phyloP scores from a whole-genome alignment of 2,888 invertebrate species.

The Sarcophaga rosellei region DNA sequence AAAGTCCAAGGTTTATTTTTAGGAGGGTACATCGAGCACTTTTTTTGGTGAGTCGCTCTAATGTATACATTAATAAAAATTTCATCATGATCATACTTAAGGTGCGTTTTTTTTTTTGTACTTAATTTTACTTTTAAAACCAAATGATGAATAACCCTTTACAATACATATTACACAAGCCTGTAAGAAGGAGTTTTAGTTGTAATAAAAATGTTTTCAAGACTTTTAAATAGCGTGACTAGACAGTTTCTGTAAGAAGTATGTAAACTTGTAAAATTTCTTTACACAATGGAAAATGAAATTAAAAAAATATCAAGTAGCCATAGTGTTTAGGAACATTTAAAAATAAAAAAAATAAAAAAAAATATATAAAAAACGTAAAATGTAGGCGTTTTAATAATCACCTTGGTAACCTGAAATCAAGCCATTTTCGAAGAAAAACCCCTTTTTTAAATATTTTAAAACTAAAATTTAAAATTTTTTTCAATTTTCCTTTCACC shows the following conservation, averaged over 20 bases:
- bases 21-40: no score
- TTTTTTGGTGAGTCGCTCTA: no score
- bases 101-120: no score
- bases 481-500: not conserved
- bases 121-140: no score
- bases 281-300: not conserved
- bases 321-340: not conserved
- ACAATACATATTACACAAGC: no score
- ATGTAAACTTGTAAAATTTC: not conserved
- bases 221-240: slow-evolving; percentile 47
- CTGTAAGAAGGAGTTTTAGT: not conserved
- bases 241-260: slow-evolving; percentile 3
- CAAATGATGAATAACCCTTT: no score
- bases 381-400: slow-evolving; percentile 39
- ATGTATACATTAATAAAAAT: no score
- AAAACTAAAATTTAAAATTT: not conserved
- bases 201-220: not conserved
- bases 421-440: slow-evolving; percentile 16
- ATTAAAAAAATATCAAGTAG: not conserved
- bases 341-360: no score
- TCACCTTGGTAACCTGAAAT: not conserved
- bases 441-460: not conserved
- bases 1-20: no score
- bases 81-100: no score
- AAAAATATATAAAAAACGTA: not conserved